Evolutionary conservation across 37 sponge, comb jelly and placozoan genomes (phyloP).

Genomic region (Chondrilla cf. caribensis): DNA sequence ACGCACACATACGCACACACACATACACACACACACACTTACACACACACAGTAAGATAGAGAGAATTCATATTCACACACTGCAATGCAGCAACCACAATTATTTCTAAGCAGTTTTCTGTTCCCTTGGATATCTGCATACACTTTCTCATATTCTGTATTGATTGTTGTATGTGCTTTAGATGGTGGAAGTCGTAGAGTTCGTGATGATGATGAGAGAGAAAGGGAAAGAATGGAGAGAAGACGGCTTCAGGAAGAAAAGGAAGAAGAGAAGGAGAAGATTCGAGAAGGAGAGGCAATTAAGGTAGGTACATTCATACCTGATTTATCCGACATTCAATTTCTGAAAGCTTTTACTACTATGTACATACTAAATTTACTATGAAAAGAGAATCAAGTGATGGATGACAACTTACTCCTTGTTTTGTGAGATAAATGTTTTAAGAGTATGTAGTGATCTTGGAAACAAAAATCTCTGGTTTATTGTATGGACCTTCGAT

Average conservation of each 20-base stretch:
- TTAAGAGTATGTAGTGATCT: no score
- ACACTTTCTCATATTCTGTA: background rate
- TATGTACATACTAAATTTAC: background rate
- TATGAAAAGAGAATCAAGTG: no score
- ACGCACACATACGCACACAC: no score
- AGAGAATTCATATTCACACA: no score
- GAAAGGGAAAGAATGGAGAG: constrained; percentile 43
- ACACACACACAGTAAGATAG: no score
- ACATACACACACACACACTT: no score
- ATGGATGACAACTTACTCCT: background rate
- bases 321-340: background rate
- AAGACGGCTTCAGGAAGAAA: constrained; percentile 46
- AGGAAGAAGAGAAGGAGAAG: constrained; percentile 58
- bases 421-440: background rate
- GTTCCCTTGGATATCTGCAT: no score
- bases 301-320: constrained; percentile 35
- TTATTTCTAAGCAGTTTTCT: no score
- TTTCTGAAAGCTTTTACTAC: background rate
- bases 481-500: no score
- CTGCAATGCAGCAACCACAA: no score
- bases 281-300: constrained; percentile 82
- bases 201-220: background rate
- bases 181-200: constrained; percentile 4
- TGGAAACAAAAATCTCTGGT: no score
- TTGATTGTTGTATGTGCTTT: background rate